Evolutionary conservation across 2,113 vertebrate genomes (phyloP).

Genomic region (Heliornis fulica): DNA sequence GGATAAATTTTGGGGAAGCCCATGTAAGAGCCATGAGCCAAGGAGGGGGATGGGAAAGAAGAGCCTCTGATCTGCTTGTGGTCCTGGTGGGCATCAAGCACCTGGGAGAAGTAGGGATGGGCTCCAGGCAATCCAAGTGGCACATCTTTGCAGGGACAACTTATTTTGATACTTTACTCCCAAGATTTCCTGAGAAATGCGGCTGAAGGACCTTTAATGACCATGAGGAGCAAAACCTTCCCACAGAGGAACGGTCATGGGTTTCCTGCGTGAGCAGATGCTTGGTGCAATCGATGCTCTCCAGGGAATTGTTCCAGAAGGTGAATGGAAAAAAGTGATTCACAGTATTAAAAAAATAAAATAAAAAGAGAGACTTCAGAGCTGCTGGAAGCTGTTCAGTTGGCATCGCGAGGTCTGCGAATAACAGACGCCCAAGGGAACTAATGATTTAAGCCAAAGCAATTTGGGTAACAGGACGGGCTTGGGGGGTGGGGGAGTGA

Average conservation of each 20-base stretch:
- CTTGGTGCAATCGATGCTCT: neutral
- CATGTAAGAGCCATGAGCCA: neutral
- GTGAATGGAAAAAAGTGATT: slow-evolving; percentile 59
- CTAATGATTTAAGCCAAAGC: slow-evolving; percentile 68
- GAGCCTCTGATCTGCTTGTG: neutral
- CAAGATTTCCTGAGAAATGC: neutral
- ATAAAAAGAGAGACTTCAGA: slow-evolving; percentile 62
- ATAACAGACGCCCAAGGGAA: slow-evolving; percentile 65
- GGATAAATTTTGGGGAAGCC: neutral
- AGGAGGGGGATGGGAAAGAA: neutral
- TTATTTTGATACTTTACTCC: neutral
- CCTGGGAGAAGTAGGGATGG: neutral
- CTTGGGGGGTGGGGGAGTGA: slow-evolving; percentile 35
- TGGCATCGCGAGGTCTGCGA: slow-evolving; percentile 37
- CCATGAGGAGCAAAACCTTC: neutral
- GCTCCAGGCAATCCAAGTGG: neutral
- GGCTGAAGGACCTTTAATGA: neutral
- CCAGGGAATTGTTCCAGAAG: slow-evolving; percentile 53
- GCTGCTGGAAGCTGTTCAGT: slow-evolving; percentile 62
- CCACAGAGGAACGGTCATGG: neutral
- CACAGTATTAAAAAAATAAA: slow-evolving; percentile 59
- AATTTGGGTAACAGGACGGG: slow-evolving; percentile 65
- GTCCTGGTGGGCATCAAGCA: neutral
- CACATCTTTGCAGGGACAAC: neutral
- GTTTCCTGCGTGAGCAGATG: slow-evolving; percentile 16